These are phyloP conservation scores for Nowickia ferox DNA, from an alignment of 2,888 invertebrate genomes.

Conservation along the genomic window DNA sequence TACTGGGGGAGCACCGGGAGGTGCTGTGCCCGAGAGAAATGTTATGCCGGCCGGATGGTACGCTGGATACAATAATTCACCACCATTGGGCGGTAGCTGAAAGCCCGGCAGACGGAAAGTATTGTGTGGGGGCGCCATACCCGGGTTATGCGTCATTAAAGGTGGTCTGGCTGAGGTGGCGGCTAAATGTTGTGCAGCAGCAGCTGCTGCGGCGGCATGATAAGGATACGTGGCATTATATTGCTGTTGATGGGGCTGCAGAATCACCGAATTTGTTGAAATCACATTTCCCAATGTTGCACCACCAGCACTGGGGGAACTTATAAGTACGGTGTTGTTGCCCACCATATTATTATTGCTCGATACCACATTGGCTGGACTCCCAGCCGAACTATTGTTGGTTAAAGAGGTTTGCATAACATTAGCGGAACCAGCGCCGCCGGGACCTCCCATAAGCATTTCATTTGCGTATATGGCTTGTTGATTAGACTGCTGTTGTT, in stretches of 20 bases:
- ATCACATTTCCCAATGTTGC: conserved; percentile 76
- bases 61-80: conserved; percentile 85
- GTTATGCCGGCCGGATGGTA: conserved; percentile 78
- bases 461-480: conserved; percentile 72
- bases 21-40: conserved; percentile 76
- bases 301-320: conserved; percentile 78
- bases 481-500: conserved; percentile 72
- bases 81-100: conserved; percentile 84
- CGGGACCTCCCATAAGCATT: conserved; percentile 70
- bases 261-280: conserved; percentile 77
- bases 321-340: conserved; percentile 78
- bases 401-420: conserved; percentile 74
- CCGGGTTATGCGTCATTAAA: conserved; percentile 79
- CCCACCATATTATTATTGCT: conserved; percentile 74
- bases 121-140: conserved; percentile 77
- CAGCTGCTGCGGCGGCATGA: conserved; percentile 76
- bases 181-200: conserved; percentile 75
- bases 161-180: conserved; percentile 77
- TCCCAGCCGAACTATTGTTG: conserved; percentile 73
- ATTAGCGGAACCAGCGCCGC: conserved; percentile 69
- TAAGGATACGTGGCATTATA: conserved; percentile 80
- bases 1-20: conserved; percentile 74
- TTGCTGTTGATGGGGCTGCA: conserved; percentile 78
- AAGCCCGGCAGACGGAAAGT: conserved; percentile 81
- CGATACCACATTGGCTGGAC: conserved; percentile 61